Conservation (phyloP, 1,140 invertebrate genomes). For the Pseudoatta argentina region DNA sequence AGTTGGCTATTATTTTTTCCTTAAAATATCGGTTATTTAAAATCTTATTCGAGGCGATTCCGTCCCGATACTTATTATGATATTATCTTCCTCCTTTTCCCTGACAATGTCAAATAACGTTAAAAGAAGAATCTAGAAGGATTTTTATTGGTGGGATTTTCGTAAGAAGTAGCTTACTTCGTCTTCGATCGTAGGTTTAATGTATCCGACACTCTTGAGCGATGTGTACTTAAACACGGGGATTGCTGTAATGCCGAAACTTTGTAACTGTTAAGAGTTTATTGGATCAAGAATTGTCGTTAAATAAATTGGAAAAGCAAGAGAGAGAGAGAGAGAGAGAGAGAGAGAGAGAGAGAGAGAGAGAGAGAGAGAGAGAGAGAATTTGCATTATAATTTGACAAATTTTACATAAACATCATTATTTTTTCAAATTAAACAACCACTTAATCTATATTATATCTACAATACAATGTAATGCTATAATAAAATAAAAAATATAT, state of each 20-base stretch:
- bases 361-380: slow-evolving; percentile 2
- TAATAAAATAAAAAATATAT: neutral
- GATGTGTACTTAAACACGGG: slow-evolving; percentile 22
- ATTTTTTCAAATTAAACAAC: slow-evolving; percentile 1
- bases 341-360: neutral
- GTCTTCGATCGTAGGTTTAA: slow-evolving; percentile 19
- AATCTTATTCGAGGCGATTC: neutral
- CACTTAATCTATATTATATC: neutral
- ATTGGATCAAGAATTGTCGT: neutral
- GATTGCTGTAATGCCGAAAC: neutral
- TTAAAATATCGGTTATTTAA: neutral
- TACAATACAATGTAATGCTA: neutral
- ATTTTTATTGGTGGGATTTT: slow-evolving; percentile 53
- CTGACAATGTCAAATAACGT: neutral
- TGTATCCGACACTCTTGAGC: slow-evolving; percentile 13
- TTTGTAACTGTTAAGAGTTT: slow-evolving; percentile 37
- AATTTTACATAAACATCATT: neutral
- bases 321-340: neutral
- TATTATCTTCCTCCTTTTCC: neutral
- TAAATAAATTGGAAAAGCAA: neutral
- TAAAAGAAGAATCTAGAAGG: slow-evolving; percentile 15
- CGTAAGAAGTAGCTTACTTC: slow-evolving; percentile 20
- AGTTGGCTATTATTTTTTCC: neutral
- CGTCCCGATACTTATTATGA: neutral
- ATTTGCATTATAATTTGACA: neutral